Percentiles rank a stretch among this genome's conserved stretches.
phyloP scores from a whole-genome alignment of 2,113 vertebrate genomes.

The Proteles cristata region DNA sequence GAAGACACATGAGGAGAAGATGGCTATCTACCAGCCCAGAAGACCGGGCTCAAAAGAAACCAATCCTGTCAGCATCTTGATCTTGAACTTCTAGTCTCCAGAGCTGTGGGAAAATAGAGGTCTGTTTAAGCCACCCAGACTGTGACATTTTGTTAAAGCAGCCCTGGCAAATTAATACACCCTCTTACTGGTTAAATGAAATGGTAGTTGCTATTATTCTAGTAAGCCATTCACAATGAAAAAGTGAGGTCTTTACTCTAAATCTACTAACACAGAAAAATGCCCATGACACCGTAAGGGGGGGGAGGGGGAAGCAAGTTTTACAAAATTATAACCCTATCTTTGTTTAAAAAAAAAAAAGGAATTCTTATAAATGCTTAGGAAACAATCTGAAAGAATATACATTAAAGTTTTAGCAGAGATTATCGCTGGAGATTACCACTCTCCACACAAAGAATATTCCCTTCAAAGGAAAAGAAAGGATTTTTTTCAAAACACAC shows the following conservation, averaged over 20 bases:
- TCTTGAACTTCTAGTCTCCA: not conserved
- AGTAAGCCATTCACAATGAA: not conserved
- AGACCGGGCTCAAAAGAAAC: not conserved
- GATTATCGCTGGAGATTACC: conserved; percentile 33
- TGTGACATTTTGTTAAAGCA: not conserved
- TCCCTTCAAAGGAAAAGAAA: not conserved
- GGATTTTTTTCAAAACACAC: not conserved
- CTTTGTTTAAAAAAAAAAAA: not conserved
- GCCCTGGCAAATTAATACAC: not conserved
- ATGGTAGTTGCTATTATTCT: not conserved
- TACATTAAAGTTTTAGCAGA: not conserved
- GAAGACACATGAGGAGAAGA: not conserved
- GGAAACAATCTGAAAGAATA: not conserved
- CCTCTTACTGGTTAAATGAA: not conserved
- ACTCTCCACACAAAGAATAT: not conserved
- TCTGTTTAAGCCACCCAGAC: not conserved
- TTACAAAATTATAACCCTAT: not conserved
- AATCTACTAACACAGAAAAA: not conserved
- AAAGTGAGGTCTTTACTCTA: not conserved
- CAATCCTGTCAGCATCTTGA: not conserved
- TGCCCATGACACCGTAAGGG: not conserved
- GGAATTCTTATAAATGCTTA: not conserved
- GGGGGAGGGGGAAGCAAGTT: not conserved
- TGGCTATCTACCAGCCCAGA: not conserved
- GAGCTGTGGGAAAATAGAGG: not conserved